Evolutionary conservation across 2,797 vertebrate genomes (phyloP).

Genomic region (Molossus alvarezi): DNA sequence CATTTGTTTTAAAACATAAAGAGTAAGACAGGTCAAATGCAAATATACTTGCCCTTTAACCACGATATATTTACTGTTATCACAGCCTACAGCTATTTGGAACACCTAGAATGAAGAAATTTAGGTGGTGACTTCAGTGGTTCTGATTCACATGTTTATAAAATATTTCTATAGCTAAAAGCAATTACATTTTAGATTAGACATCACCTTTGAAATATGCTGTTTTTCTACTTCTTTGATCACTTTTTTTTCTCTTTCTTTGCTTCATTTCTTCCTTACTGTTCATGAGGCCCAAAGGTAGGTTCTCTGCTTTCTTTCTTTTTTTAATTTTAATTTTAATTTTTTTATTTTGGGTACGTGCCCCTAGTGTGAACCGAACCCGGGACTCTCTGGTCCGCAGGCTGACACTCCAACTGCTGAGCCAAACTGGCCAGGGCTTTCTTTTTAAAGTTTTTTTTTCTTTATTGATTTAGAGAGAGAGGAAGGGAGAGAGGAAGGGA

Average conservation of each 20-base stretch:
- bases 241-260: neutral
- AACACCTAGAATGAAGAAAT: slow-evolving; percentile 76
- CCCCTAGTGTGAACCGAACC: too few relatives aligned
- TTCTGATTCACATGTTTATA: neutral
- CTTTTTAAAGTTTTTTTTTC: too few relatives aligned
- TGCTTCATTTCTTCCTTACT: neutral
- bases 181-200: neutral
- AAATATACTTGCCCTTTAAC: slow-evolving; percentile 82
- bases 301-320: neutral
- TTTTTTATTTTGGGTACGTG: too few relatives aligned
- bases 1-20: slow-evolving; percentile 42
- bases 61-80: slow-evolving; percentile 10
- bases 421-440: too few relatives aligned
- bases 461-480: neutral
- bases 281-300: neutral
- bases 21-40: slow-evolving; percentile 19
- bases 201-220: neutral
- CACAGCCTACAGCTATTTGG: slow-evolving; percentile 79
- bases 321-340: too few relatives aligned
- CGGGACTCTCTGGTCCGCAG: too few relatives aligned
- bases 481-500: neutral
- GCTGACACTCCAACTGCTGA: too few relatives aligned
- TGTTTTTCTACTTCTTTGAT: neutral
- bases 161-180: neutral
- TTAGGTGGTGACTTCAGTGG: slow-evolving; percentile 23